Conservation (phyloP, 2,888 invertebrate species). For the Leptopterna dolabrata region DNA sequence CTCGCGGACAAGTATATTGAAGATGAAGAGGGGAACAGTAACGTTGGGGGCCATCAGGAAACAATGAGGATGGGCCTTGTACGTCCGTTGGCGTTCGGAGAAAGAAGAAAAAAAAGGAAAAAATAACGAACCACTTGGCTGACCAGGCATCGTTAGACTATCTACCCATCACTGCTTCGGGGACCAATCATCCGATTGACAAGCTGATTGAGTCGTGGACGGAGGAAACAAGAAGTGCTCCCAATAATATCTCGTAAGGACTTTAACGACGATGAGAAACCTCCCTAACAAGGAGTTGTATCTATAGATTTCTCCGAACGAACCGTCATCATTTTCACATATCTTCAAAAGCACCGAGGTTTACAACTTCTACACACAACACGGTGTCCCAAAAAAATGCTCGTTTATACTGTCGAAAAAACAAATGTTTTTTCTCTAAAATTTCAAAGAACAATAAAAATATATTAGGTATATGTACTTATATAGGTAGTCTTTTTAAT, state of each 20-base stretch:
- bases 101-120: slow-evolving; percentile 1
- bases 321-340: no score
- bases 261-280: neutral
- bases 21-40: neutral
- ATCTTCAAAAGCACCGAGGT: no score
- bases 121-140: slow-evolving; percentile 31
- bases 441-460: no score
- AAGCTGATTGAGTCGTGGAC: neutral
- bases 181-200: slow-evolving; percentile 15
- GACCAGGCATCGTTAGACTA: slow-evolving; percentile 28
- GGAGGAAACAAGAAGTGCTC: neutral
- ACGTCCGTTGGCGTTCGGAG: neutral
- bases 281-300: neutral
- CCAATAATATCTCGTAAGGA: neutral
- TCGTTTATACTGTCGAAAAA: no score
- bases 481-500: no score
- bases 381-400: no score
- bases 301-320: no score
- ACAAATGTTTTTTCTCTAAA: no score
- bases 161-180: slow-evolving; percentile 29
- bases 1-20: neutral
- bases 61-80: neutral
- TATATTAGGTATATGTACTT: no score
- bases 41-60: slow-evolving; percentile 3
- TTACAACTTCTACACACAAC: no score